Percentiles rank a stretch among this genome's conserved stretches.
phyloP scores from a whole-genome alignment of 2,888 invertebrate species.

The Hirtodrosophila alboralis region DNA sequence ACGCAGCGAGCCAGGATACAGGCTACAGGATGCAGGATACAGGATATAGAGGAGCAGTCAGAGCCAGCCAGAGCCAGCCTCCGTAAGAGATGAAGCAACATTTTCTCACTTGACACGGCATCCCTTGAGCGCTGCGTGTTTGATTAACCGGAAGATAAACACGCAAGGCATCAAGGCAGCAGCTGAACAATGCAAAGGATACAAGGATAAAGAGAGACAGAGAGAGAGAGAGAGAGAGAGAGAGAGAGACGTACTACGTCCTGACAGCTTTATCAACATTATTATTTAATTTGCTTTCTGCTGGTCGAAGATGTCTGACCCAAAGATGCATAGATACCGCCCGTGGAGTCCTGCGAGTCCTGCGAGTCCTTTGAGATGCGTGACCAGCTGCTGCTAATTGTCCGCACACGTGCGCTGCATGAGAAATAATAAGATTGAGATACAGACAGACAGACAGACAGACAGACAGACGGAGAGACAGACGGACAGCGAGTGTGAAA shows the following conservation, averaged over 20 bases:
- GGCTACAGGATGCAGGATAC: constrained; percentile 8
- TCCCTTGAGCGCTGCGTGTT: constrained; percentile 72
- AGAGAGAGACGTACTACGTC: no score
- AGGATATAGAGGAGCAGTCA: neutral
- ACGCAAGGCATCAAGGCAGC: constrained; percentile 63
- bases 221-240: constrained; percentile 1
- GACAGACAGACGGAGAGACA: no score
- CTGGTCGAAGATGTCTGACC: constrained; percentile 47
- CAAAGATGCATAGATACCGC: constrained; percentile 23
- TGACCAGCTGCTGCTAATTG: constrained; percentile 71
- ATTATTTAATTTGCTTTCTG: constrained; percentile 70
- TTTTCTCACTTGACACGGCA: constrained; percentile 50
- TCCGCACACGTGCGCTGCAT: constrained; percentile 60
- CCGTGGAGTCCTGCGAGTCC: no score
- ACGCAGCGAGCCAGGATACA: constrained; percentile 42
- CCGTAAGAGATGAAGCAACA: constrained; percentile 10
- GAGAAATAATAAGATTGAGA: constrained; percentile 31
- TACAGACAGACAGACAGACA: constrained; percentile 6
- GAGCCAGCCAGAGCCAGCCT: no score
- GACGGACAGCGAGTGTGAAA: no score
- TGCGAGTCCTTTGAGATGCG: no score
- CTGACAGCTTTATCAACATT: constrained; percentile 72
- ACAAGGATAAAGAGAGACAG: no score
- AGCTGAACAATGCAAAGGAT: constrained; percentile 40
- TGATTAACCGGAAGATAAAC: constrained; percentile 81